Conservation (phyloP, 2,888 invertebrate species). For the Latrodectus elegans region DNA sequence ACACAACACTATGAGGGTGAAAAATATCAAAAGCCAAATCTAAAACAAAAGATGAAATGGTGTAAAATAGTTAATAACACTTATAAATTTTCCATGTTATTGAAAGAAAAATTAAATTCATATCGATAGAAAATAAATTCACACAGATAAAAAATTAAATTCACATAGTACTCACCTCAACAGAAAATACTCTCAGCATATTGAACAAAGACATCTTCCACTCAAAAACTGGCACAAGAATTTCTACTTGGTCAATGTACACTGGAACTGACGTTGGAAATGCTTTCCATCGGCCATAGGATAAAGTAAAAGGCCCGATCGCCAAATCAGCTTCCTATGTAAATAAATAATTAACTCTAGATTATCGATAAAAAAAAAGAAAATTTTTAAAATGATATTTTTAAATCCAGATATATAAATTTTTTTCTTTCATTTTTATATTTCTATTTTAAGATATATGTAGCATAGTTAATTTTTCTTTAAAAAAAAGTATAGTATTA, state of each 20-base stretch:
- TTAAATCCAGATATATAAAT: too few relatives aligned
- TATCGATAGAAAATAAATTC: not conserved
- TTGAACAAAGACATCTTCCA: conserved; percentile 50
- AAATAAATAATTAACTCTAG: not conserved
- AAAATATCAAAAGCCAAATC: conserved; percentile 40
- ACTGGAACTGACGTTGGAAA: conserved; percentile 29
- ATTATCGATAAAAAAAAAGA: too few relatives aligned
- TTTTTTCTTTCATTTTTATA: too few relatives aligned
- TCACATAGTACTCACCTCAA: conserved; percentile 7
- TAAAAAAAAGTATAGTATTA: too few relatives aligned
- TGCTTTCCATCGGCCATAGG: conserved; percentile 7
- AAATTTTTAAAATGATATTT: too few relatives aligned
- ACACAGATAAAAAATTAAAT: not conserved
- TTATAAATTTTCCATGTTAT: not conserved
- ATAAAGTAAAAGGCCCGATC: conserved; percentile 47
- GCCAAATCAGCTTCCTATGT: conserved; percentile 55
- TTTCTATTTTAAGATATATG: too few relatives aligned
- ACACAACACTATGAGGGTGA: conserved; percentile 4
- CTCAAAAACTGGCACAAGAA: conserved; percentile 26
- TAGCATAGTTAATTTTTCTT: too few relatives aligned
- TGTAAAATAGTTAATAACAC: not conserved
- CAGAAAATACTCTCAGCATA: conserved; percentile 20
- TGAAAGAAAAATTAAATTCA: not conserved
- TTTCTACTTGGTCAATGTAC: conserved; percentile 42
- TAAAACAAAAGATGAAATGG: not conserved